Base-by-base conservation (phyloP, 2,113 vertebrate genomes). In the Vombatus ursinus region DNA sequence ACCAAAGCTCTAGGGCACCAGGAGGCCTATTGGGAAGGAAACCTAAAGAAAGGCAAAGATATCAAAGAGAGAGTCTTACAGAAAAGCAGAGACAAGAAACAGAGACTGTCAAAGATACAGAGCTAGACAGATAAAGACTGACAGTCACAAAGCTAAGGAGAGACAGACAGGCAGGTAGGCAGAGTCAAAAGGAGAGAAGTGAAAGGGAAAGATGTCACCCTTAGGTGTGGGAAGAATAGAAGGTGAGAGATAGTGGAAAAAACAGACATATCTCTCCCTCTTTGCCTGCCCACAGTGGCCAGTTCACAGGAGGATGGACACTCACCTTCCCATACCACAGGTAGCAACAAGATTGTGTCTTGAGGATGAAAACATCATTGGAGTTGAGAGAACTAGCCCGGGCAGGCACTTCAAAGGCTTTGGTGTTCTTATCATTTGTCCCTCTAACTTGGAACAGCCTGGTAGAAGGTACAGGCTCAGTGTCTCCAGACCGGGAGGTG, bases 261-360 rank as follows among this genome's bases (percentile, higher is more conserved):
- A 84, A 84, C 8, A 26, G 48, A 57, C 49, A 22, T 31, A 54
- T 24, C 50, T 4, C 22, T 7, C 0, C 0, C 3, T 0, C 0
- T 10, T 44, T 23, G 89, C 48, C 0, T 25, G 10, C 90, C 25
- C 49, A 48, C 25, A 50, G n/a, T 44, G 37, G 19, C 68, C n/a
- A 23, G 37, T 77, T 44, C 68, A 37, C 44, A 8, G 37, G 37
- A 37, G 37, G 6, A 77, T 16, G 37, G 14, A 8, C 68, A 95
- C 98, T 44, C 92, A 99, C 99, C 99, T 99, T 99, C 57, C 99
- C 99, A 54, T 98, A 99, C 99, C 99, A 99, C 96, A 99, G 98
- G 97, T 99, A 99, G 97, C 99, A 99, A 97, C 98, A 98, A 54
- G 97, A 98, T 6, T 97, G 98, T 0, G 99, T 99, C 97, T 98